A percentile compares a stretch with the other conserved stretches of the same genome.
These are phyloP conservation scores for Ambastaia sidthimunki DNA, from an alignment of 2,797 vertebrate species.

Conservation along the genomic window DNA sequence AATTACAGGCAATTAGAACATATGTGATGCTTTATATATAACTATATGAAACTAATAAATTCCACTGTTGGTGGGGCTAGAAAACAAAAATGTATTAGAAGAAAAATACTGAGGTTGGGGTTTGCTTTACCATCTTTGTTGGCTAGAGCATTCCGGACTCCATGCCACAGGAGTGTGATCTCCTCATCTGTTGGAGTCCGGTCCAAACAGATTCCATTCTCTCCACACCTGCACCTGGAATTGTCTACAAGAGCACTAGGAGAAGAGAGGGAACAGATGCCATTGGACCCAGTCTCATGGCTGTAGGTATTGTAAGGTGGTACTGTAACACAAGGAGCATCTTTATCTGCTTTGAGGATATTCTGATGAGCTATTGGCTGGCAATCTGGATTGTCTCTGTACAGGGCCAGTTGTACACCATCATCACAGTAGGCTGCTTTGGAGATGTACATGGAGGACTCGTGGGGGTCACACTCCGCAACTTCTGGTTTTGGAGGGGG, in stretches of 20 bases:
- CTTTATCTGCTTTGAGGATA: conserved; percentile 61
- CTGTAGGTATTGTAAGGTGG: conserved; percentile 62
- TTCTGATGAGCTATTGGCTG: conserved; percentile 53
- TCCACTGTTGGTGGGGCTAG: background rate
- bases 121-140: conserved; percentile 74
- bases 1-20: background rate
- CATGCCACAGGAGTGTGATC: conserved; percentile 79
- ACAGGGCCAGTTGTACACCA: conserved; percentile 57
- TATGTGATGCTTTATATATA: background rate
- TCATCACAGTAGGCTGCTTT: conserved; percentile 61
- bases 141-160: conserved; percentile 70
- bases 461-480: conserved; percentile 57
- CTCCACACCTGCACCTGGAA: conserved; percentile 66
- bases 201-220: conserved; percentile 73
- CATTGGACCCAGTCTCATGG: conserved; percentile 66
- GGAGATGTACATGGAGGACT: conserved; percentile 55
- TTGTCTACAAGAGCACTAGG: conserved; percentile 62
- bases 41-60: background rate
- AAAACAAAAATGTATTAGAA: background rate
- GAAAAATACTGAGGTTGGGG: conserved; percentile 19
- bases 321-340: conserved; percentile 61
- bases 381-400: conserved; percentile 61
- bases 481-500: conserved; percentile 75
- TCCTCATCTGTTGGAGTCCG: conserved; percentile 84
- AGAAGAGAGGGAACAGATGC: conserved; percentile 59